Percentiles rank a stretch among this genome's conserved stretches.
Evolutionary conservation across 2,113 vertebrate genomes (phyloP).

Genomic region (Diglossa brunneiventris): DNA sequence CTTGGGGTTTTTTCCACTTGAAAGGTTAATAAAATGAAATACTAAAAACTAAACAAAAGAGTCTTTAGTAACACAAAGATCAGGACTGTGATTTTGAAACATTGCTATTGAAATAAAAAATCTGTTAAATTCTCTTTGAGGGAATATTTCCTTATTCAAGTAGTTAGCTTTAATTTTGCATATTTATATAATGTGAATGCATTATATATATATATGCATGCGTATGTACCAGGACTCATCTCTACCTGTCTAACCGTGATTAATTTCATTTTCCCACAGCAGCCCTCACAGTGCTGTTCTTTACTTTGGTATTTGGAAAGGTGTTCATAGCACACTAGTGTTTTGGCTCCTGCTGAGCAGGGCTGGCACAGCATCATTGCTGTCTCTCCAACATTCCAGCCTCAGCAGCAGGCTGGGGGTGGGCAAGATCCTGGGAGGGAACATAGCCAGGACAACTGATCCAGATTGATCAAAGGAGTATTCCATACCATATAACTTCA

Average conservation of each 20-base stretch:
- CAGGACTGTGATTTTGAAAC: background rate
- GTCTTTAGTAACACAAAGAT: background rate
- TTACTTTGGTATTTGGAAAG: background rate
- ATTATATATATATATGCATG: background rate
- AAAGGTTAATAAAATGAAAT: constrained; percentile 11
- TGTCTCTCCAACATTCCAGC: background rate
- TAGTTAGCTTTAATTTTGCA: background rate
- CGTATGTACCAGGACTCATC: background rate
- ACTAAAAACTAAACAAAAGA: background rate
- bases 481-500: rapidly evolving
- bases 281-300: background rate
- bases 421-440: too few species aligned
- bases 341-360: background rate
- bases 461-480: background rate
- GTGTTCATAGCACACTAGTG: background rate
- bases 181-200: background rate
- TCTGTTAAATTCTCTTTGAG: background rate
- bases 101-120: background rate
- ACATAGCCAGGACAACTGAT: too few species aligned
- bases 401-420: background rate
- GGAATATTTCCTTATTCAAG: background rate
- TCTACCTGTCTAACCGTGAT: background rate
- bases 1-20: background rate
- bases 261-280: background rate
- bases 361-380: background rate